Conservation (phyloP, 2,888 invertebrate species). For the Noctua pronuba region DNA sequence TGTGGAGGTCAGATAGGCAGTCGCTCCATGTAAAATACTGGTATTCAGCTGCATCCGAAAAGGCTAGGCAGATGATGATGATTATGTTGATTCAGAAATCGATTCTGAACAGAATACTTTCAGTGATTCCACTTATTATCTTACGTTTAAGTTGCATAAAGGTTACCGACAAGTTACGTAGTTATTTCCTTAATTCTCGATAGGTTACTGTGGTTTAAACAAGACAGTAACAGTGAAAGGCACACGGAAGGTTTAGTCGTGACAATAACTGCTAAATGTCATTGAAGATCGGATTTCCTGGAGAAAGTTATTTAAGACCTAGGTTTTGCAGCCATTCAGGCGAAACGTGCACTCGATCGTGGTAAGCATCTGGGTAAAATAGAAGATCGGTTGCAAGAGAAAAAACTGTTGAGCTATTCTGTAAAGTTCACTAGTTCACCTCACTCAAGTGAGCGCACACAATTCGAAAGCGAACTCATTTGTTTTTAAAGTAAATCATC, state of each 20-base stretch:
- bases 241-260: slow-evolving; percentile 39
- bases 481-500: neutral
- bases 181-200: slow-evolving; percentile 39
- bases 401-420: neutral
- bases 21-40: neutral
- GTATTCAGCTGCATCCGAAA: neutral
- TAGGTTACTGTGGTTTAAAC: slow-evolving; percentile 41
- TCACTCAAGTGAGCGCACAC: slow-evolving; percentile 2
- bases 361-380: neutral
- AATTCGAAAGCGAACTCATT: neutral
- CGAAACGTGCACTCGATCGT: slow-evolving; percentile 15
- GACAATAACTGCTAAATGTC: slow-evolving; percentile 54
- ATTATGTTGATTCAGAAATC: neutral
- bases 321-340: slow-evolving; percentile 27
- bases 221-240: slow-evolving; percentile 47
- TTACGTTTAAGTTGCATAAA: too few species aligned
- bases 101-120: slow-evolving; percentile 1
- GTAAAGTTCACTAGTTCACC: neutral
- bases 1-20: too few species aligned
- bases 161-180: slow-evolving; percentile 28
- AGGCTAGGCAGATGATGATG: too few species aligned
- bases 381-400: neutral
- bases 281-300: slow-evolving; percentile 53
- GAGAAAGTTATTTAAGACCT: slow-evolving; percentile 39
- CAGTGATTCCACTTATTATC: slow-evolving; percentile 17